Percentiles rank a stretch among this genome's conserved stretches.
These are phyloP conservation scores for Crenuchus spilurus DNA, from an alignment of 2,797 vertebrate genomes.

Conservation along the genomic window DNA sequence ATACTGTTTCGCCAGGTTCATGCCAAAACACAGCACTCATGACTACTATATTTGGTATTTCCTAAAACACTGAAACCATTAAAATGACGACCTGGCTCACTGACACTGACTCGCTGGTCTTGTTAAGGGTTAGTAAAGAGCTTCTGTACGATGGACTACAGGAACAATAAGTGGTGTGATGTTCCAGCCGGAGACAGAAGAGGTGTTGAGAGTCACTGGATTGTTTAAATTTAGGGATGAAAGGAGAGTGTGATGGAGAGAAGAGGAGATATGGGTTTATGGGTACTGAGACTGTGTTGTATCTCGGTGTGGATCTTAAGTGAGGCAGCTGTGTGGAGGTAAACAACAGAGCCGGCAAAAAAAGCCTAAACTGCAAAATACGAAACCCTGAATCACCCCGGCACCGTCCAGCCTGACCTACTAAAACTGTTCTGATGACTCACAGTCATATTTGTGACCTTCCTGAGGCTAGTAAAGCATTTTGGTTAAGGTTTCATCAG, in stretches of 20 bases:
- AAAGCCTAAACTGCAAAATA: conserved; percentile 4
- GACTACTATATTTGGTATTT: no score
- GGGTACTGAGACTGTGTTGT: not conserved
- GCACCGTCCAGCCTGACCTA: not conserved
- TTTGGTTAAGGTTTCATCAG: conserved; percentile 1
- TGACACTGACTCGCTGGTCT: no score
- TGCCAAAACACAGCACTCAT: no score
- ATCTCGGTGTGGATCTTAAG: conserved; percentile 19
- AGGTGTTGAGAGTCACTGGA: no score
- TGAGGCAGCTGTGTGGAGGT: conserved; percentile 18
- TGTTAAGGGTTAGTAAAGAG: no score
- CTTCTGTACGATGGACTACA: no score
- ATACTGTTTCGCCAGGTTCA: no score
- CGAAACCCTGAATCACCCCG: not conserved
- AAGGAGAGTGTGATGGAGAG: conserved; percentile 10
- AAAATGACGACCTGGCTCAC: no score
- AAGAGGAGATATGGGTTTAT: not conserved
- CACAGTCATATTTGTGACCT: not conserved
- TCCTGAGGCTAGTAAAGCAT: not conserved
- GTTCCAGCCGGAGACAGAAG: no score
- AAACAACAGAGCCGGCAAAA: not conserved
- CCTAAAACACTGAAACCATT: no score
- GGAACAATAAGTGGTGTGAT: no score
- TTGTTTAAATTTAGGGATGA: no score
- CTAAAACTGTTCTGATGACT: conserved; percentile 4